These are phyloP conservation scores for Phengaris arion DNA, from an alignment of 2,888 invertebrate species.

Conservation along the genomic window DNA sequence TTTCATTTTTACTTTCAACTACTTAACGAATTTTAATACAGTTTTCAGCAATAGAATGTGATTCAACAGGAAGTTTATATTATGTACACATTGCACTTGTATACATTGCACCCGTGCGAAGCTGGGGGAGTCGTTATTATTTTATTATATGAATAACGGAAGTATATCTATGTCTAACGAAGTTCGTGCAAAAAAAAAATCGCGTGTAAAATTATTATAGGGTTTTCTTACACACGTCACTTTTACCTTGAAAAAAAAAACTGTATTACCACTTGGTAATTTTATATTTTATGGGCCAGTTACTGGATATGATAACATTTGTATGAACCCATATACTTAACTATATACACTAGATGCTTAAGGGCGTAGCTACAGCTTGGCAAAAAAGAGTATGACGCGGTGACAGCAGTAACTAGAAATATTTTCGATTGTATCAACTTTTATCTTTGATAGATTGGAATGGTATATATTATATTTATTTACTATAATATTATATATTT, in stretches of 20 bases:
- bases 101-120: too few relatives aligned
- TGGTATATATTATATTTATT: too few relatives aligned
- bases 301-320: neutral
- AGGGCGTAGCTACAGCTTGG: neutral
- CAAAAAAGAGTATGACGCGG: too few relatives aligned
- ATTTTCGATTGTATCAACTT: too few relatives aligned
- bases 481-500: too few relatives aligned
- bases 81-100: too few relatives aligned
- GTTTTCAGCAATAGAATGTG: too few relatives aligned
- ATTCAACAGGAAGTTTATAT: too few relatives aligned
- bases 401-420: too few relatives aligned
- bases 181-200: neutral
- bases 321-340: neutral
- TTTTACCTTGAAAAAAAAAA: neutral
- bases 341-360: conserved; percentile 21
- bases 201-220: neutral
- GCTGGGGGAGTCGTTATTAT: neutral
- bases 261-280: neutral
- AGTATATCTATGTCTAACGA: neutral
- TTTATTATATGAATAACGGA: neutral
- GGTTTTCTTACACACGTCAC: neutral
- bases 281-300: neutral
- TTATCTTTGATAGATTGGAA: too few relatives aligned
- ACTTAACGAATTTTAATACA: too few relatives aligned
- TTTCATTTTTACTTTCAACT: too few relatives aligned